phyloP scores from a whole-genome alignment of 2,113 vertebrate genomes.

The Corythornis madagascariensis region DNA sequence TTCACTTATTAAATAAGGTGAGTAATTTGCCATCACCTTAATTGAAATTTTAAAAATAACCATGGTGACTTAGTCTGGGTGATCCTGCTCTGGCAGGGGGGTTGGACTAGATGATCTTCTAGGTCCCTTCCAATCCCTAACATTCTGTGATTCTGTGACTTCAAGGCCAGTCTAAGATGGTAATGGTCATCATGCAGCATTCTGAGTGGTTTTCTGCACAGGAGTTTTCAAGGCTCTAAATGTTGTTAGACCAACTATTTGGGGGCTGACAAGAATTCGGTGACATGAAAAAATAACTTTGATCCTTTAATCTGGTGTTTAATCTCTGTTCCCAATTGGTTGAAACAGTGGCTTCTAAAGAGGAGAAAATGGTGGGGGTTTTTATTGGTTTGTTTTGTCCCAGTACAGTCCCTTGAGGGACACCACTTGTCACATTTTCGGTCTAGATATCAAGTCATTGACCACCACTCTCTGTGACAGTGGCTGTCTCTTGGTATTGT shows the following conservation, averaged over 20 bases:
- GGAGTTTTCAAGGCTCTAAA: not conserved
- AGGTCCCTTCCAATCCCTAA: too few relatives aligned
- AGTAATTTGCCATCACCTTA: not conserved
- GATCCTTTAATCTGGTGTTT: not conserved
- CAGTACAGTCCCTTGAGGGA: too few relatives aligned
- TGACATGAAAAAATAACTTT: not conserved
- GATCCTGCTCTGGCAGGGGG: too few relatives aligned
- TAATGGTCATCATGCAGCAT: not conserved
- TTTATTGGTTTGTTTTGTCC: not conserved
- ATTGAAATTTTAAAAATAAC: not conserved
- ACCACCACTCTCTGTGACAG: not conserved
- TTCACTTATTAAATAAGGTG: constrained; percentile 90
- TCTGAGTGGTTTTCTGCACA: not conserved
- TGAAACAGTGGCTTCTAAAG: not conserved
- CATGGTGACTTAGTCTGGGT: too few relatives aligned
- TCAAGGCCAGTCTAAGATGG: not conserved
- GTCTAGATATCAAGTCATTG: too few relatives aligned
- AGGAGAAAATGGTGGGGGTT: not conserved
- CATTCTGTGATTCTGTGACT: not conserved
- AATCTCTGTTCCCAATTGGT: not conserved
- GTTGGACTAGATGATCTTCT: too few relatives aligned
- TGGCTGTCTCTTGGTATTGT: not conserved
- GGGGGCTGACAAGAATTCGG: not conserved
- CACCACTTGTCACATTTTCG: too few relatives aligned
- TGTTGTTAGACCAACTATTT: not conserved